A percentile compares a stretch with the other conserved stretches of the same genome.
Evolutionary conservation across 2,888 invertebrate genomes (phyloP).

Genomic region (Agrochola litura): DNA sequence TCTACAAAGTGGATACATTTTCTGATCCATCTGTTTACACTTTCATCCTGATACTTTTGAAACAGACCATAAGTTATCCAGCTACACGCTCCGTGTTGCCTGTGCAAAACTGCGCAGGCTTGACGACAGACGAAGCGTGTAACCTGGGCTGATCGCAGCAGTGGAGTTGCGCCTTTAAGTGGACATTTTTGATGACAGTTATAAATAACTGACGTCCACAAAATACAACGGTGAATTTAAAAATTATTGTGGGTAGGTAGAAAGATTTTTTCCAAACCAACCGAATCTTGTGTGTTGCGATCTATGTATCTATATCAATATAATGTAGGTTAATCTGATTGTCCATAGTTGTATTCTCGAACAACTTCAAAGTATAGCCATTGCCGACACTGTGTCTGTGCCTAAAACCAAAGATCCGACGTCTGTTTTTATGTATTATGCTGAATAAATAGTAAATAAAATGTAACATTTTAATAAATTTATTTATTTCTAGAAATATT

Average conservation of each 20-base stretch:
- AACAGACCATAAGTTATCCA: neutral
- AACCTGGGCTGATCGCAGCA: neutral
- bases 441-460: constrained; percentile 23
- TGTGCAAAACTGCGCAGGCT: neutral
- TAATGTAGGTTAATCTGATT: neutral
- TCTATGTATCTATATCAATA: neutral
- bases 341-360: neutral
- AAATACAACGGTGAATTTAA: neutral
- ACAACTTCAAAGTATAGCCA: constrained; percentile 12
- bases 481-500: neutral
- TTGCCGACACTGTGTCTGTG: constrained; percentile 19
- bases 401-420: constrained; percentile 31
- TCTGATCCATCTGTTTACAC: neutral
- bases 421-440: constrained; percentile 1
- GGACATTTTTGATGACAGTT: neutral
- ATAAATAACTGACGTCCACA: neutral
- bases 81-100: neutral
- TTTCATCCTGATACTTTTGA: neutral
- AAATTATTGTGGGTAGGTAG: neutral
- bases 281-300: neutral
- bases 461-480: constrained; percentile 13
- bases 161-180: neutral
- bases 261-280: neutral
- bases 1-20: neutral
- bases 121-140: neutral